Conservation (phyloP, 2,888 invertebrate species). For the Xestobium rufovillosum region DNA sequence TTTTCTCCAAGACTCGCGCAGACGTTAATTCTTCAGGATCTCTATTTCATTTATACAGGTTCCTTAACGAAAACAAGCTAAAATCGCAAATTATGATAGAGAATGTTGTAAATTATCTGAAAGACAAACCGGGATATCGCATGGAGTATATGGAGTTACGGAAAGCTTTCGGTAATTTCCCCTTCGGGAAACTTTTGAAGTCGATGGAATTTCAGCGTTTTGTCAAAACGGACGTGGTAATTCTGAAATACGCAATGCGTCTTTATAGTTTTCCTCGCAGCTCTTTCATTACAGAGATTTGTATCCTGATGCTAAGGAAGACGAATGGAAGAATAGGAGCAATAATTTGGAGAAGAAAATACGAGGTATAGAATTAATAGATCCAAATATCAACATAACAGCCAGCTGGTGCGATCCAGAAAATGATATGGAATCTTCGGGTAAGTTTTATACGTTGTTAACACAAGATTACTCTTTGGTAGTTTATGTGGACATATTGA, state of each 20-base stretch:
- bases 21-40: slow-evolving; percentile 43
- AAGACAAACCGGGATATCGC: slow-evolving; percentile 46
- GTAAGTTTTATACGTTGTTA: slow-evolving; percentile 16
- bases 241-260: slow-evolving; percentile 2
- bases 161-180: slow-evolving; percentile 38
- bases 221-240: slow-evolving; percentile 46
- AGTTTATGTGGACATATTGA: too few relatives aligned
- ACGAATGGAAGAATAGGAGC: slow-evolving; percentile 46
- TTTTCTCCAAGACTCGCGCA: slow-evolving; percentile 45
- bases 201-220: slow-evolving; percentile 46
- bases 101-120: slow-evolving; percentile 48
- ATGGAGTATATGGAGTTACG: slow-evolving; percentile 48
- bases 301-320: slow-evolving; percentile 49
- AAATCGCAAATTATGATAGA: slow-evolving; percentile 48
- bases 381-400: slow-evolving; percentile 48
- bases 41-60: slow-evolving; percentile 56
- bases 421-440: slow-evolving; percentile 31
- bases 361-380: slow-evolving; percentile 48
- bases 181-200: slow-evolving; percentile 47
- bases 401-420: slow-evolving; percentile 45
- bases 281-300: slow-evolving; percentile 48
- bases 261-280: slow-evolving; percentile 29
- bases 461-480: too few relatives aligned
- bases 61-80: slow-evolving; percentile 51
- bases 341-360: slow-evolving; percentile 45